A percentile compares a stretch with the other conserved stretches of the same genome.
Conservation (phyloP, 2,113 vertebrate genomes). For the Oriolus oriolus region DNA sequence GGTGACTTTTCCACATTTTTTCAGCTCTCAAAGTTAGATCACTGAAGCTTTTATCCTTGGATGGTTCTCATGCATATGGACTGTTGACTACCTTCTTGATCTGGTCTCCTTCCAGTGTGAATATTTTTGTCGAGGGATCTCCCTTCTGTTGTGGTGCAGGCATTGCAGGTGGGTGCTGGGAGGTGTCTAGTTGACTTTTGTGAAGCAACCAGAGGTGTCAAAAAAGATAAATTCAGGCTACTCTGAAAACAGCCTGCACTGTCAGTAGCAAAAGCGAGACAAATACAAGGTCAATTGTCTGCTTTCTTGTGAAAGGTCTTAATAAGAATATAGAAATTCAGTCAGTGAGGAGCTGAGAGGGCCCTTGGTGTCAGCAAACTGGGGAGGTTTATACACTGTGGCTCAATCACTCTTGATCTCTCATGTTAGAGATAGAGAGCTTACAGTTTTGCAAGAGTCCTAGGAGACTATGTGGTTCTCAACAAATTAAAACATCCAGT, state of each 20-base stretch:
- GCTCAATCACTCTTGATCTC: neutral
- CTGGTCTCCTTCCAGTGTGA: slow-evolving; percentile 22
- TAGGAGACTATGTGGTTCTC: neutral
- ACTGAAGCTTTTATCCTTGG: slow-evolving; percentile 62
- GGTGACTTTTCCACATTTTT: slow-evolving; percentile 61
- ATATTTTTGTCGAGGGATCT: slow-evolving; percentile 32
- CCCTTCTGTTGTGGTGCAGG: neutral
- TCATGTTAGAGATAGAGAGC: neutral
- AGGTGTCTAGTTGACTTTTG: neutral
- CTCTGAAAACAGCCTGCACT: neutral
- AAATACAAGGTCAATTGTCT: neutral
- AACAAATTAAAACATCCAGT: slow-evolving; percentile 16
- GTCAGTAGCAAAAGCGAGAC: neutral
- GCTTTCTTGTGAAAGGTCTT: neutral
- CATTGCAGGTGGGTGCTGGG: neutral
- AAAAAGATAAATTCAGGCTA: neutral
- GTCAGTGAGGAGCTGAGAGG: neutral
- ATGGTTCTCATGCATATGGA: slow-evolving; percentile 1
- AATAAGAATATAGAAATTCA: neutral
- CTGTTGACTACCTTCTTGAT: slow-evolving; percentile 21
- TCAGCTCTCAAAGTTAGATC: slow-evolving; percentile 31
- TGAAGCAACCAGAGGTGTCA: neutral
- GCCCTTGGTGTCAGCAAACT: neutral
- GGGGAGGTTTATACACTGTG: neutral
- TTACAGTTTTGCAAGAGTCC: neutral